Percentiles rank a stretch among this genome's conserved stretches.
These are phyloP conservation scores for Eupeodes latifasciatus DNA, from an alignment of 2,888 invertebrate genomes.

Conservation along the genomic window DNA sequence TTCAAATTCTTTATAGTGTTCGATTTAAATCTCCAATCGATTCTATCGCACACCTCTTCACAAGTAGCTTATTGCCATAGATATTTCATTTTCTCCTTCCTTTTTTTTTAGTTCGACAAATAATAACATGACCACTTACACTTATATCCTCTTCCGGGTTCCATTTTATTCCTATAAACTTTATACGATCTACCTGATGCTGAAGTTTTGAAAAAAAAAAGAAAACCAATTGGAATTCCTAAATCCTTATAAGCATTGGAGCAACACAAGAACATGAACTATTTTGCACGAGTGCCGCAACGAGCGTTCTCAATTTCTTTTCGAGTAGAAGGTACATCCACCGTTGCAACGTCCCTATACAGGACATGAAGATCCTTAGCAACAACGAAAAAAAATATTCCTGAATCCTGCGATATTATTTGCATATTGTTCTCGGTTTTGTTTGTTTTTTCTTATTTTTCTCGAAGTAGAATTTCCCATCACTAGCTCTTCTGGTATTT, in stretches of 20 bases:
- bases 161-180: not conserved
- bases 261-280: slow-evolving; percentile 3
- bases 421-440: slow-evolving; percentile 65
- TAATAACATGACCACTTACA: slow-evolving; percentile 17
- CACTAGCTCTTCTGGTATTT: slow-evolving; percentile 5
- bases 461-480: slow-evolving; percentile 12
- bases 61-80: not conserved
- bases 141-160: not conserved
- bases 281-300: slow-evolving; percentile 22
- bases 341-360: too few relatives aligned
- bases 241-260: slow-evolving; percentile 9
- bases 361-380: slow-evolving; percentile 16
- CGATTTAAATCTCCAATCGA: not conserved
- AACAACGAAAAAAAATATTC: slow-evolving; percentile 3
- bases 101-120: not conserved
- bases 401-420: slow-evolving; percentile 52
- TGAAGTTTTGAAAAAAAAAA: not conserved
- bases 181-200: not conserved
- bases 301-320: slow-evolving; percentile 22
- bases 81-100: not conserved
- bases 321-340: not conserved
- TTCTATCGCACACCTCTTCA: not conserved
- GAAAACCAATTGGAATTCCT: not conserved
- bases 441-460: not conserved
- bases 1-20: not conserved